A percentile compares a stretch with the other conserved stretches of the same genome.
These are phyloP conservation scores for Isurus oxyrinchus DNA, from an alignment of 2,113 vertebrate genomes.

Conservation along the genomic window DNA sequence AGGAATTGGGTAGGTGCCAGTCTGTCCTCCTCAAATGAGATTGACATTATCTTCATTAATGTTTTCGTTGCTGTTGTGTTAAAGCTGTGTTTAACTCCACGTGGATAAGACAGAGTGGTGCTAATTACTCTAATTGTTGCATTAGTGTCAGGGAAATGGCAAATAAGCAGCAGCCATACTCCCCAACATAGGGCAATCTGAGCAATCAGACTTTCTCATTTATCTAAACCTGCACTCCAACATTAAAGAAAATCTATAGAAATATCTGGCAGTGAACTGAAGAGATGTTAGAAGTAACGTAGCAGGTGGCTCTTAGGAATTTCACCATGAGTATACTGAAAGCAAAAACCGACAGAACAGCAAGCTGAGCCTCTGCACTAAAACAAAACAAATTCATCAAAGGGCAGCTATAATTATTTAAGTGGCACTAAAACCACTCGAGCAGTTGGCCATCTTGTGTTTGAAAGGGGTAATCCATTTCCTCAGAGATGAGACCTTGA, in stretches of 20 bases:
- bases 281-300: neutral
- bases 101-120: neutral
- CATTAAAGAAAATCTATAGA: neutral
- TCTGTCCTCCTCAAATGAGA: neutral
- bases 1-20: neutral
- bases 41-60: slow-evolving; percentile 16
- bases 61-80: neutral
- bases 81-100: slow-evolving; percentile 22
- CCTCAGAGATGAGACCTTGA: neutral
- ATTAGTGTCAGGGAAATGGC: neutral
- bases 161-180: neutral
- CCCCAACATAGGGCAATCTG: neutral
- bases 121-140: slow-evolving; percentile 33
- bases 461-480: neutral
- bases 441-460: neutral
- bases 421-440: neutral
- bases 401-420: slow-evolving; percentile 20
- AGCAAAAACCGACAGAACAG: neutral
- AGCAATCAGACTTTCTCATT: neutral
- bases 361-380: neutral
- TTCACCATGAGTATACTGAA: too few relatives aligned
- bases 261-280: neutral
- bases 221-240: neutral
- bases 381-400: neutral
- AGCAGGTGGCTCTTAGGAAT: neutral